Evolutionary conservation across 2,888 invertebrate species (phyloP).

Genomic region (Cosmopolites sordidus): DNA sequence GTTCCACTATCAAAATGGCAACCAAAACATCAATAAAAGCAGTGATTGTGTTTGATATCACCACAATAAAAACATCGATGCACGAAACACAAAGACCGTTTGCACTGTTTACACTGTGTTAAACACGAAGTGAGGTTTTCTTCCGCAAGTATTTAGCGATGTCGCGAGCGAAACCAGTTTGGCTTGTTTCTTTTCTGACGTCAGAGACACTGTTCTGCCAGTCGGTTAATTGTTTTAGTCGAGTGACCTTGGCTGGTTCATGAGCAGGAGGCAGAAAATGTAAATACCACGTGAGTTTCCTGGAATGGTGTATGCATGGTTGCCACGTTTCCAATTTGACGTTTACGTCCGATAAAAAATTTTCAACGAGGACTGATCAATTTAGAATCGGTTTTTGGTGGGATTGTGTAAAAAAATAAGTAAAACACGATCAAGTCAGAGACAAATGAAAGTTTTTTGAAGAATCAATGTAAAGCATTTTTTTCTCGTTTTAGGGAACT

Average conservation of each 20-base stretch:
- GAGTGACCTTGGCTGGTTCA: slow-evolving; percentile 19
- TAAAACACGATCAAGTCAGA: no score
- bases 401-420: no score
- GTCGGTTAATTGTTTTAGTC: slow-evolving; percentile 17
- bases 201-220: slow-evolving; percentile 13
- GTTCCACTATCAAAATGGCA: slow-evolving; percentile 25
- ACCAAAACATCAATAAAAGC: slow-evolving; percentile 25
- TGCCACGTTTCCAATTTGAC: not conserved
- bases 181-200: slow-evolving; percentile 23
- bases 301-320: not conserved
- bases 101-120: not conserved
- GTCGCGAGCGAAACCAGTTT: slow-evolving; percentile 16
- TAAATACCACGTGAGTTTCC: slow-evolving; percentile 1
- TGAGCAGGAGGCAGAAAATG: not conserved
- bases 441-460: no score
- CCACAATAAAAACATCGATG: slow-evolving; percentile 1
- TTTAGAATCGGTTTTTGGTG: no score
- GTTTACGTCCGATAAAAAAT: no score
- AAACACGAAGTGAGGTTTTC: slow-evolving; percentile 4
- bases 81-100: not conserved
- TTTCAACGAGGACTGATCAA: no score
- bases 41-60: not conserved
- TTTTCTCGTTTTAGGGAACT: no score
- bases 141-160: slow-evolving; percentile 7
- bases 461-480: no score